phyloP scores from a whole-genome alignment of 2,113 vertebrate genomes.

The Eira barbara region DNA sequence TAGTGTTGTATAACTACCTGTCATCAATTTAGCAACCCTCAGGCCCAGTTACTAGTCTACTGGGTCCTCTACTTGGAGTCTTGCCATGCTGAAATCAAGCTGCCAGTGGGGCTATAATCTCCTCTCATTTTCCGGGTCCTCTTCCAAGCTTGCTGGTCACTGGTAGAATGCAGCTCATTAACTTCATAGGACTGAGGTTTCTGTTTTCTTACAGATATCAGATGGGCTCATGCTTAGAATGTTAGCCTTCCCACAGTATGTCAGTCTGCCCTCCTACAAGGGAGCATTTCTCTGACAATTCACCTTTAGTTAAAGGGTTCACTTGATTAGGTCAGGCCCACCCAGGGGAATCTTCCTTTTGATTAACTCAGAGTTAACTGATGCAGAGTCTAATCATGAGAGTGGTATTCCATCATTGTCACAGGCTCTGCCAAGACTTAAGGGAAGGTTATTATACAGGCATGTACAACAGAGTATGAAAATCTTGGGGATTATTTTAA shows the following conservation, averaged over 20 bases:
- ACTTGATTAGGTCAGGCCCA: not conserved
- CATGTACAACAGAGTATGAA: not conserved
- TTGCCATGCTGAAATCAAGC: not conserved
- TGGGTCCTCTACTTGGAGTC: not conserved
- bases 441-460: not conserved
- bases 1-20: not conserved
- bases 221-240: not conserved
- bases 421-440: not conserved
- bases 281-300: not conserved
- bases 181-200: not conserved
- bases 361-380: not conserved
- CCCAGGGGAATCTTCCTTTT: not conserved
- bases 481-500: not conserved
- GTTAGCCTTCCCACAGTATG: not conserved
- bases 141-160: not conserved
- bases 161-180: not conserved
- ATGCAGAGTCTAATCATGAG: not conserved
- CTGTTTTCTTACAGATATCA: not conserved
- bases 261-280: not conserved
- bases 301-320: not conserved
- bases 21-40: not conserved
- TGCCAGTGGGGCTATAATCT: rapidly evolving
- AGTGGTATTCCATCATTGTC: not conserved
- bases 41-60: not conserved
- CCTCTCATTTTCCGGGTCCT: not conserved